Base-by-base conservation (phyloP, 2,888 invertebrate species). In the Acleris holmiana region DNA sequence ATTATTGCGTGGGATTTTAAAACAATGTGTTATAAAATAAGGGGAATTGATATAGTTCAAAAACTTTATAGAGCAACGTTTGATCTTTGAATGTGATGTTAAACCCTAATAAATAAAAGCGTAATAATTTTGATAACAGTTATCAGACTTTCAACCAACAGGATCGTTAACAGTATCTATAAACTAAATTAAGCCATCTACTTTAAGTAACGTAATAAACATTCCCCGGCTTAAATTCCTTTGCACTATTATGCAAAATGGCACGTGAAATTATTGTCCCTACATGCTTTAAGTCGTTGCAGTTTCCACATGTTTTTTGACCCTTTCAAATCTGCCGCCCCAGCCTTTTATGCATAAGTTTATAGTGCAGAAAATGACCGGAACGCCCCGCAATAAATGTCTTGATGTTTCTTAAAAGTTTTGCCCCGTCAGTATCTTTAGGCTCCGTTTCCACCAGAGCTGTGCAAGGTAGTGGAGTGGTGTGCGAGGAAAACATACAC, bases 301-400 rank as follows among this genome's bases (percentile, higher is more conserved):
- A 58, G 47, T 63, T 48, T 59, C 40, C 47, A 47, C 51, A 58
- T 61, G 50, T 56, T 44, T 47, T 25, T 48, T 48, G 51, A 58
- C 58, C 47, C 40, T 53, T 41, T 48, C 23, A 18, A 59, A 59
- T 59, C 53, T 29, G 53, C 47, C 53, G 58, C 64, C 46, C 58
- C 4, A 35, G 13, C 35, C 29, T 29, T 29, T 64, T 59, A 59
- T 64, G 64, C 58, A 59, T 64, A 59, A 58, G 58, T 59, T 64
- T 59, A 64, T 64, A 64, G 51, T 41, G 53, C 64, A 59, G 64
- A 64, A 64, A 64, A 64, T 64, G 48, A 49, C 53, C 58, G 53
- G 64, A 64, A 53, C 63, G 41, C 58, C 64, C 64, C 51, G 8
- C 53, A 59, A 54, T 58, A 64, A 58, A 59, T 19, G 47, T 25